These are phyloP conservation scores for Chamaea fasciata DNA, from an alignment of 2,113 vertebrate genomes.

Conservation along the genomic window DNA sequence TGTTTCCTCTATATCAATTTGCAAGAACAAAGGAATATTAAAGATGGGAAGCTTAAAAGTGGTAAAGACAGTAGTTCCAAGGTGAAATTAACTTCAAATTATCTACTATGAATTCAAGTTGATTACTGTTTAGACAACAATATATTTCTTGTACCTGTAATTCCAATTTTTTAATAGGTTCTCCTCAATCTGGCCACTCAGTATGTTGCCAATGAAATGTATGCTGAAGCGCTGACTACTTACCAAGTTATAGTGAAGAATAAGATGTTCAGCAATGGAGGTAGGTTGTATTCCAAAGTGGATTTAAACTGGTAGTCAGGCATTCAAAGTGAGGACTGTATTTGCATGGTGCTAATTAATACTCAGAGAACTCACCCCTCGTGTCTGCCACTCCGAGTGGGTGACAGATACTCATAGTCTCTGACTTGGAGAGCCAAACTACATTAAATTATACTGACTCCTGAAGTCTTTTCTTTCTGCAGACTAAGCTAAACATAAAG, in stretches of 20 bases:
- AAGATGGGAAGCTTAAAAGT: background rate
- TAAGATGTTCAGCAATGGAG: constrained; percentile 94
- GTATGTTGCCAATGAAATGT: constrained; percentile 94
- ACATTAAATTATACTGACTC: background rate
- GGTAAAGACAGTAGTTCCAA: background rate
- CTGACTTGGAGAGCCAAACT: background rate
- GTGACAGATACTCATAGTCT: background rate
- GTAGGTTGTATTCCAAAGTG: constrained; percentile 63
- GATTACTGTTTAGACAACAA: background rate
- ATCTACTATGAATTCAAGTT: background rate
- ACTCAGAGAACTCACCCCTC: background rate
- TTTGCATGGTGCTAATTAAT: background rate
- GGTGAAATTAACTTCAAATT: background rate
- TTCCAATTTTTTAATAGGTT: constrained; percentile 74
- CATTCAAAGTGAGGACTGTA: background rate
- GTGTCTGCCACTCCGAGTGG: background rate
- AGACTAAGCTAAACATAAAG: background rate
- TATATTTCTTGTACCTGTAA: background rate
- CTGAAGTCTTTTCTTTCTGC: background rate
- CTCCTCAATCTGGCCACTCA: constrained; percentile 95
- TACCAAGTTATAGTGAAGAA: constrained; percentile 97
- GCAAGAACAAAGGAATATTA: background rate
- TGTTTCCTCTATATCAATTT: background rate
- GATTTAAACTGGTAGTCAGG: background rate
- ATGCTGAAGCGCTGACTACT: constrained; percentile 90